Conservation (phyloP, 1,140 invertebrate species). For the Drosophila oshimai region DNA sequence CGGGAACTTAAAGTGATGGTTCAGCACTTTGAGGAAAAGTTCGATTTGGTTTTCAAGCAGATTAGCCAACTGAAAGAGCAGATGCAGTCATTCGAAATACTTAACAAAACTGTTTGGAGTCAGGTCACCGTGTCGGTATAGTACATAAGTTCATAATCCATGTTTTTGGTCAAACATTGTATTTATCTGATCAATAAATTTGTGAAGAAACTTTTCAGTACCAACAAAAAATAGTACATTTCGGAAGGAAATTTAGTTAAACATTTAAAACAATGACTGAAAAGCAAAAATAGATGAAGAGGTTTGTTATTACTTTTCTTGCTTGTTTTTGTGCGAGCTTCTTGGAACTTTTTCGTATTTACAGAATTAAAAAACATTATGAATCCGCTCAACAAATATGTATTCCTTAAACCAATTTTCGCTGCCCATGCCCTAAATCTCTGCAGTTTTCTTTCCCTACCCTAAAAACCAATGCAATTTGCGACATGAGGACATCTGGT, state of each 20-base stretch:
- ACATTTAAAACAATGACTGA: too few species aligned
- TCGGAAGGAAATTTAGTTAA: too few species aligned
- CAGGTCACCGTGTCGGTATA: constrained; percentile 59
- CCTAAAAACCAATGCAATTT: constrained; percentile 19
- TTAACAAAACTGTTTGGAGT: constrained; percentile 62
- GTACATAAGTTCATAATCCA: background rate
- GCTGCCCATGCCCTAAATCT: background rate
- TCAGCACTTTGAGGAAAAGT: constrained; percentile 62
- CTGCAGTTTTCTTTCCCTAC: background rate
- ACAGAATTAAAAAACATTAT: too few species aligned
- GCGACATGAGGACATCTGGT: constrained; percentile 9
- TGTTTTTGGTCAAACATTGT: background rate
- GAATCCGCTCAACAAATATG: too few species aligned
- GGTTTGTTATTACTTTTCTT: too few species aligned
- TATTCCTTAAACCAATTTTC: background rate
- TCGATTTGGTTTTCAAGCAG: constrained; percentile 30
- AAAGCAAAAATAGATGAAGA: too few species aligned
- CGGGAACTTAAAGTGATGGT: constrained; percentile 59
- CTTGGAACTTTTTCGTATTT: too few species aligned
- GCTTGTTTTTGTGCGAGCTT: too few species aligned
- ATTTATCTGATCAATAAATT: background rate
- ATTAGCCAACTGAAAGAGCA: constrained; percentile 40
- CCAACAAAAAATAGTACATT: too few species aligned
- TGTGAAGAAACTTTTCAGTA: background rate
- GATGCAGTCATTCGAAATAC: constrained; percentile 42